Percentiles rank a stretch among this genome's conserved stretches.
phyloP scores from a whole-genome alignment of 2,113 vertebrate species.

The Semicossyphus pulcher region DNA sequence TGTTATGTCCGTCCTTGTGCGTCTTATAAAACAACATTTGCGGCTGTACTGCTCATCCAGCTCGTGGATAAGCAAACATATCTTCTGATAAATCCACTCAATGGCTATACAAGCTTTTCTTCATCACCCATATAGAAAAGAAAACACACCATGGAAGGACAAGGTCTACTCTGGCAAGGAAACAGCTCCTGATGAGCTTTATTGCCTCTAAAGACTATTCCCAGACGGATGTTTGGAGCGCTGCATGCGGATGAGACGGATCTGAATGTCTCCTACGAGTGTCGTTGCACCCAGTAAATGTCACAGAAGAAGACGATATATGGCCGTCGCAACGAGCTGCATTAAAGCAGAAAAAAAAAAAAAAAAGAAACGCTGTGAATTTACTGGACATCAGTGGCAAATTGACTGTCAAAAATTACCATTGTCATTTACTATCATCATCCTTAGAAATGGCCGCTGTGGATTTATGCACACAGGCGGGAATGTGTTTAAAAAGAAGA shows the following conservation, averaged over 20 bases:
- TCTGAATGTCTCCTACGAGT: conserved; percentile 83
- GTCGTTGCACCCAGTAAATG: conserved; percentile 83
- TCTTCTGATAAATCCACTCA: conserved; percentile 35
- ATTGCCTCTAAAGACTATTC: conserved; percentile 79
- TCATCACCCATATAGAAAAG: conserved; percentile 27
- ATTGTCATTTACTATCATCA: conserved; percentile 78
- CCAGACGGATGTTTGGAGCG: conserved; percentile 75
- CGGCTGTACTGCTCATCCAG: background rate
- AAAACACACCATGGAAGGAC: conserved; percentile 42
- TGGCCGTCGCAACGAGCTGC: conserved; percentile 67
- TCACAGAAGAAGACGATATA: conserved; percentile 79
- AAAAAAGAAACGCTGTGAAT: conserved; percentile 60
- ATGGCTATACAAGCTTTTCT: conserved; percentile 21
- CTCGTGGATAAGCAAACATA: conserved; percentile 48
- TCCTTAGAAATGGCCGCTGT: conserved; percentile 62
- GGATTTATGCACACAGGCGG: conserved; percentile 66
- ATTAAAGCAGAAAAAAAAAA: conserved; percentile 69
- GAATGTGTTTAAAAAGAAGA: conserved; percentile 29
- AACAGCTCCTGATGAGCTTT: conserved; percentile 73
- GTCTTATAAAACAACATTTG: background rate
- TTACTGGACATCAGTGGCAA: conserved; percentile 79
- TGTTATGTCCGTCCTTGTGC: conserved; percentile 8
- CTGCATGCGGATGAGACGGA: conserved; percentile 78
- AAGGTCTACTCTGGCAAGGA: conserved; percentile 63
- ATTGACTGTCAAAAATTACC: conserved; percentile 72